These are phyloP conservation scores for Phymanthus crucifer DNA, from an alignment of 92 coral and sea anemone species.

Conservation along the genomic window DNA sequence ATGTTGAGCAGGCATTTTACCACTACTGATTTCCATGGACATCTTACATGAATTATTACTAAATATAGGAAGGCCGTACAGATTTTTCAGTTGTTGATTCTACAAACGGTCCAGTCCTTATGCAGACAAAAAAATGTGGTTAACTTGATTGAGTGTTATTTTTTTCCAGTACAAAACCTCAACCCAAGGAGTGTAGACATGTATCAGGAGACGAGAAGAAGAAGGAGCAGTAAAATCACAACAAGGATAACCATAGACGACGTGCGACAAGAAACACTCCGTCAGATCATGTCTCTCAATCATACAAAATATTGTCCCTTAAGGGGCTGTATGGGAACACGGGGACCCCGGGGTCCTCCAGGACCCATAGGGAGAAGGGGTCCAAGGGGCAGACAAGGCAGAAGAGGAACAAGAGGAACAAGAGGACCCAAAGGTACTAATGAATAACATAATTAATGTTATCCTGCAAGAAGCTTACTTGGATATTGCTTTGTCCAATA, in stretches of 20 bases:
- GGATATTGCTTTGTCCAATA: not conserved
- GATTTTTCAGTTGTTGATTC: no score
- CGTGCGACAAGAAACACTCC: slow-evolving; percentile 4
- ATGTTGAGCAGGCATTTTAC: no score
- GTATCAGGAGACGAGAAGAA: no score
- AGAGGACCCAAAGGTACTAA: not conserved
- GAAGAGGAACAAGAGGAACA: slow-evolving; percentile 20
- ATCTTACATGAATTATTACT: no score
- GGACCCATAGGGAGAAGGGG: slow-evolving; percentile 23
- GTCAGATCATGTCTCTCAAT: slow-evolving; percentile 3
- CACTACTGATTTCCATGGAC: no score
- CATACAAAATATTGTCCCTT: slow-evolving; percentile 1
- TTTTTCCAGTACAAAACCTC: no score
- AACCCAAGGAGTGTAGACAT: no score
- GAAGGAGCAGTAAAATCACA: not conserved
- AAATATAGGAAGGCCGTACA: no score
- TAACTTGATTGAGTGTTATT: no score
- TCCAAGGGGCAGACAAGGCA: slow-evolving; percentile 29
- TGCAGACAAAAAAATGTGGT: no score
- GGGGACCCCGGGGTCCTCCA: slow-evolving; percentile 21
- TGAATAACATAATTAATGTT: not conserved
- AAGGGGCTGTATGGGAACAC: slow-evolving; percentile 10
- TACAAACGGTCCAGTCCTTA: no score
- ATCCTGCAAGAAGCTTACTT: not conserved
- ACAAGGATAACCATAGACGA: not conserved